Evolutionary conservation across 2,113 vertebrate species (phyloP).

Genomic region (Antennarius striatus): DNA sequence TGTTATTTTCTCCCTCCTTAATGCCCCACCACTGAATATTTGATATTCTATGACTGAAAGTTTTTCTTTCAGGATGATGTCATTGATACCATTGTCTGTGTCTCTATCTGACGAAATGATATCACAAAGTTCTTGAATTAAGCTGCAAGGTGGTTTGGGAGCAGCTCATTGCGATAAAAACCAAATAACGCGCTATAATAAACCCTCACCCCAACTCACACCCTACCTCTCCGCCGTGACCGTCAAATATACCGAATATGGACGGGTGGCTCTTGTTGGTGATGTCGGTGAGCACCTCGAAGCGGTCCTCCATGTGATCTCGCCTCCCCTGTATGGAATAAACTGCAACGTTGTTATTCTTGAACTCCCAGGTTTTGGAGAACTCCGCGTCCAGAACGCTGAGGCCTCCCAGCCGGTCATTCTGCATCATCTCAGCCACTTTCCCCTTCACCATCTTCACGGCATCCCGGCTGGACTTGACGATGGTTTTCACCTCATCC

Average conservation of each 20-base stretch:
- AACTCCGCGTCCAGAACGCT: constrained; percentile 93
- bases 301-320: constrained; percentile 99
- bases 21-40: no score
- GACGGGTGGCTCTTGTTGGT: constrained; percentile 95
- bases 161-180: no score
- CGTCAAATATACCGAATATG: constrained; percentile 98
- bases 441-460: constrained; percentile 99
- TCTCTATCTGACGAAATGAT: no score
- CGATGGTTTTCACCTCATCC: constrained; percentile 98
- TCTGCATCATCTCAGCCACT: constrained; percentile 97
- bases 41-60: no score
- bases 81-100: no score
- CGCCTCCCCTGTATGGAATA: constrained; percentile 97
- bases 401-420: constrained; percentile 90
- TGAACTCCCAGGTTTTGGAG: constrained; percentile 97
- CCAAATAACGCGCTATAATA: no score
- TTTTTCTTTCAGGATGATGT: no score
- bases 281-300: constrained; percentile 92
- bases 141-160: no score
- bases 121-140: no score
- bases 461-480: constrained; percentile 95
- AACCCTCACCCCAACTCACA: neutral
- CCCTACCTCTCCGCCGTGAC: constrained; percentile 96
- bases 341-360: constrained; percentile 94
- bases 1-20: neutral